Evolutionary conservation across 2,113 vertebrate species (phyloP).

Genomic region (Catharus bicknelli): DNA sequence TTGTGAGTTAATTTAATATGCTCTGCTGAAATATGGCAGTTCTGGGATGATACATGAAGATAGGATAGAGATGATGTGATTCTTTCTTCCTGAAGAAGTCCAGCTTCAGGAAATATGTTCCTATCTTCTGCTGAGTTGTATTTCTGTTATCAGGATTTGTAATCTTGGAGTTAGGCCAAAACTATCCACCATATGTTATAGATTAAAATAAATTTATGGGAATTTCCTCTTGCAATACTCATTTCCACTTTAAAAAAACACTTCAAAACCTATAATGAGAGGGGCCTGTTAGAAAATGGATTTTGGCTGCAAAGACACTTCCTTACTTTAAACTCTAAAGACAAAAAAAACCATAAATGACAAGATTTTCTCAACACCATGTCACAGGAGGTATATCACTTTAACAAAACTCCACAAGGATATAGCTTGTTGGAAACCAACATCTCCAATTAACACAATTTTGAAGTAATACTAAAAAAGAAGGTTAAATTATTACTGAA

Average conservation of each 20-base stretch:
- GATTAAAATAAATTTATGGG: not conserved
- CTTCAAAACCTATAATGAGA: not conserved
- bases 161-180: not conserved
- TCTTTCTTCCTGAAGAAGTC: not conserved
- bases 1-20: not conserved
- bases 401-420: not conserved
- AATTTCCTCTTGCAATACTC: not conserved
- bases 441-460: not conserved
- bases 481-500: not conserved
- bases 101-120: not conserved
- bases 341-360: not conserved
- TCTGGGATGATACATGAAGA: not conserved
- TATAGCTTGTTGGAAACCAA: not conserved
- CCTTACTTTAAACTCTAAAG: not conserved
- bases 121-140: not conserved
- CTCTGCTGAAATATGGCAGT: not conserved
- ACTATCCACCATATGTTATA: not conserved
- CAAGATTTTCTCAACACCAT: not conserved
- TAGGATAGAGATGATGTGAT: not conserved
- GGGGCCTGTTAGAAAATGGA: not conserved
- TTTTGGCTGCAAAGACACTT: not conserved
- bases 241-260: not conserved
- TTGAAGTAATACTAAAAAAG: not conserved
- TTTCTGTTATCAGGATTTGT: not conserved
- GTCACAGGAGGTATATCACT: not conserved